Evolutionary conservation across 2,888 invertebrate species (phyloP).

Genomic region (Rutpela maculata): DNA sequence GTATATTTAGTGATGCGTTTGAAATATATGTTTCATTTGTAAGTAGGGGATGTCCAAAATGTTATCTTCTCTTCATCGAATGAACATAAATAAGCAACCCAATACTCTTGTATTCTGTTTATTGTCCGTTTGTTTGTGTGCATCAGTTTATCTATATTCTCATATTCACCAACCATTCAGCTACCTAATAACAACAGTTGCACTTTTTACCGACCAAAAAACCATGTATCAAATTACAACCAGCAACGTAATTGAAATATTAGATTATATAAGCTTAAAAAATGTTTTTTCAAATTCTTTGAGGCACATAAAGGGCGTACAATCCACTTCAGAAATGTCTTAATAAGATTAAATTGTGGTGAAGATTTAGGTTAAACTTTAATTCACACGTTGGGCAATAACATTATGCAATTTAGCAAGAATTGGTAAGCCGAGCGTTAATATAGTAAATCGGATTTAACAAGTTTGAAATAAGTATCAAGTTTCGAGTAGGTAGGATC

Average conservation of each 20-base stretch:
- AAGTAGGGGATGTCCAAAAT: constrained; percentile 42
- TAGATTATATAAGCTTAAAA: constrained; percentile 47
- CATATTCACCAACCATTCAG: constrained; percentile 50
- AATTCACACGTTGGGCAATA: constrained; percentile 33
- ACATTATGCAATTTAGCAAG: constrained; percentile 31
- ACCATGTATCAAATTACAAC: constrained; percentile 49
- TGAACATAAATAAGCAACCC: constrained; percentile 58
- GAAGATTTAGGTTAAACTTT: constrained; percentile 46
- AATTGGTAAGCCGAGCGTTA: constrained; percentile 26
- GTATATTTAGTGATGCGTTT: neutral
- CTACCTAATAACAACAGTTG: constrained; percentile 53
- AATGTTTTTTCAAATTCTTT: constrained; percentile 41
- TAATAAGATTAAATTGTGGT: constrained; percentile 51
- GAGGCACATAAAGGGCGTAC: constrained; percentile 41
- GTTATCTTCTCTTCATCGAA: constrained; percentile 58
- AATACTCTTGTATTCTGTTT: constrained; percentile 57
- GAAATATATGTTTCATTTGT: neutral
- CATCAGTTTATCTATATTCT: constrained; percentile 53
- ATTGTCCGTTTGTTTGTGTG: constrained; percentile 56
- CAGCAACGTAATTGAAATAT: constrained; percentile 53
- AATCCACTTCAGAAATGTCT: constrained; percentile 48
- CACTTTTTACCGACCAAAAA: constrained; percentile 53
- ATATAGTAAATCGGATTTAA: constrained; percentile 21
- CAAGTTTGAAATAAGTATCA: constrained; percentile 13
- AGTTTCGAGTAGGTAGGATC: neutral